These are phyloP conservation scores for Xiphorhynchus elegans DNA, from an alignment of 2,113 vertebrate genomes.

Conservation along the genomic window DNA sequence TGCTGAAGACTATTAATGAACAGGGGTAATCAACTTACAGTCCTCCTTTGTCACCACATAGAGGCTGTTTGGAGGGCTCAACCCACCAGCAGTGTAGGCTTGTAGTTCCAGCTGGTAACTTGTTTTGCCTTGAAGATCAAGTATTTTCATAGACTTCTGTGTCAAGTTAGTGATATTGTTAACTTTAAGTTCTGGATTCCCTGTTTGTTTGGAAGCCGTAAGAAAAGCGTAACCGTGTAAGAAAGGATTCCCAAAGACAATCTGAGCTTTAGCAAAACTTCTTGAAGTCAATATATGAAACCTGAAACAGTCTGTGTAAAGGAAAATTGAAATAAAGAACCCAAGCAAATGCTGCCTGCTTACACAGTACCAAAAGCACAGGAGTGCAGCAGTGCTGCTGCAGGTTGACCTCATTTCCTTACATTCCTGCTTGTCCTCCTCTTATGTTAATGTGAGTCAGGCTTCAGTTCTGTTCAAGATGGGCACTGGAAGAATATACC, in stretches of 20 bases:
- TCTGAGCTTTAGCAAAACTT: background rate
- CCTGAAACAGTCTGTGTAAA: background rate
- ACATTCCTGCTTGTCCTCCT: background rate
- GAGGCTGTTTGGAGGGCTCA: conserved; percentile 74
- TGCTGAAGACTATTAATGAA: background rate
- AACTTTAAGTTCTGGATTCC: conserved; percentile 70
- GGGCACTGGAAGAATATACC: background rate
- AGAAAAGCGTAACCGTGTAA: background rate
- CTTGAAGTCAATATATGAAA: background rate
- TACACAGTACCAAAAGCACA: background rate
- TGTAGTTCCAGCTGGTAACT: conserved; percentile 77
- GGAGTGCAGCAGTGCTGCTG: background rate
- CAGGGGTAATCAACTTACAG: conserved; percentile 64
- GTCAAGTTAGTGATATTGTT: conserved; percentile 79
- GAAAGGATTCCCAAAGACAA: background rate
- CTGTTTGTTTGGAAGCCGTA: conserved; percentile 44
- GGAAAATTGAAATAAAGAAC: background rate
- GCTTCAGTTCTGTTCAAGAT: background rate
- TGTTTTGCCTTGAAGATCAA: conserved; percentile 79
- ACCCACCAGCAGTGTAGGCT: conserved; percentile 76
- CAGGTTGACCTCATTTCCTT: background rate
- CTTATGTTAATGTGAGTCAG: background rate
- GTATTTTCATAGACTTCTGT: conserved; percentile 75
- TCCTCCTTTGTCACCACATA: conserved; percentile 81
- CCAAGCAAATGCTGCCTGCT: background rate